Percentiles rank a stretch among this genome's conserved stretches.
Conservation (phyloP, 2,888 invertebrate species). For the Griposia aprilina region DNA sequence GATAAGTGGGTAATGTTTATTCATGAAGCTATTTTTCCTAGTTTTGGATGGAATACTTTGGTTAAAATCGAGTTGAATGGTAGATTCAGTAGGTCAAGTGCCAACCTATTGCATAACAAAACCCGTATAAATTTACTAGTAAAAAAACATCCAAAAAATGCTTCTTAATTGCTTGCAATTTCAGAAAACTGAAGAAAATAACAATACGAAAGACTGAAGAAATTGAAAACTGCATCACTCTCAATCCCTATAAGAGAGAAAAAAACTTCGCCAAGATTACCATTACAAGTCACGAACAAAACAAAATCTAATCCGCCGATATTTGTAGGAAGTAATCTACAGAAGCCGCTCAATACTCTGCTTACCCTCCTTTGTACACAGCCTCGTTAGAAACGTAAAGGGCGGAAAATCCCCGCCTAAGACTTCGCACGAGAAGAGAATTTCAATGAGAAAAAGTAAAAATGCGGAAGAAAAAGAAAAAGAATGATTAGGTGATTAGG, state of each 20-base stretch:
- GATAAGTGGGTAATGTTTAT: conserved; percentile 33
- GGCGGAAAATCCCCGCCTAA: conserved; percentile 71
- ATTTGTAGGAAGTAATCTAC: conserved; percentile 68
- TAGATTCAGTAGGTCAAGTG: background rate
- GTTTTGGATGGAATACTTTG: background rate
- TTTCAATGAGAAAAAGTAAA: conserved; percentile 71
- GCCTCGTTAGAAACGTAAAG: conserved; percentile 66
- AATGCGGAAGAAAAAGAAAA: conserved; percentile 36
- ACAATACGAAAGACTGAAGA: background rate
- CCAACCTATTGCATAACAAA: background rate
- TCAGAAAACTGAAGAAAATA: background rate
- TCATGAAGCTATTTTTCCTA: background rate
- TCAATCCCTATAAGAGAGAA: background rate
- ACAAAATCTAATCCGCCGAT: conserved; percentile 46
- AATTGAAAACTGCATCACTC: background rate
- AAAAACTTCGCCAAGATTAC: conserved; percentile 10
- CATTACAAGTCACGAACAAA: conserved; percentile 19
- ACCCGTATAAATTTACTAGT: background rate
- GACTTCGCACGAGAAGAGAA: conserved; percentile 65
- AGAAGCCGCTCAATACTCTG: conserved; percentile 70
- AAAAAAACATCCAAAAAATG: background rate
- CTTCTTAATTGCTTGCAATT: background rate
- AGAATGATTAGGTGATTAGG: conserved; percentile 33
- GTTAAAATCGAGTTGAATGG: background rate
- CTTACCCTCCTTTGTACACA: conserved; percentile 52